phyloP scores from a whole-genome alignment of 1,140 invertebrate genomes.

The Coptotermes formosanus region DNA sequence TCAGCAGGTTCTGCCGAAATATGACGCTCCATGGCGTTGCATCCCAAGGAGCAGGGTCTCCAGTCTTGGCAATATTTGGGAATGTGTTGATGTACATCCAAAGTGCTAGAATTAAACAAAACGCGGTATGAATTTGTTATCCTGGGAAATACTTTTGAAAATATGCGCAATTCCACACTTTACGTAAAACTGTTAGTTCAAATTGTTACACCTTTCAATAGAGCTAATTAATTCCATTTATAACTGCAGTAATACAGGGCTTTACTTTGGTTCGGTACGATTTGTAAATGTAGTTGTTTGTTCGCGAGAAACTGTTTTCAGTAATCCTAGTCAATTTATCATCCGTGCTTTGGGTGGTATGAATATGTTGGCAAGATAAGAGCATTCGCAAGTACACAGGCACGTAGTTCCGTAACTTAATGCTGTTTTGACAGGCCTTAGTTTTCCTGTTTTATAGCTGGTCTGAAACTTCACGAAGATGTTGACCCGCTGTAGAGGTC shows the following conservation, averaged over 20 bases:
- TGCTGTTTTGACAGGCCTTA: not conserved
- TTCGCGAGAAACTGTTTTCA: not conserved
- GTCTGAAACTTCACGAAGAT: not conserved
- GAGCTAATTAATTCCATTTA: not conserved
- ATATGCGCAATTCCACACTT: too few relatives aligned
- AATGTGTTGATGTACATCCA: too few relatives aligned
- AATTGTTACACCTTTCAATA: too few relatives aligned
- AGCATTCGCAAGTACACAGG: not conserved
- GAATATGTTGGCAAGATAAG: not conserved
- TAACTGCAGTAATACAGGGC: not conserved
- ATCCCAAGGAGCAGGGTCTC: too few relatives aligned
- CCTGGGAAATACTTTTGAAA: too few relatives aligned
- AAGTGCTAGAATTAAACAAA: too few relatives aligned
- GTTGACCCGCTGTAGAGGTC: not conserved
- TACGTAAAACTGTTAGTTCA: too few relatives aligned
- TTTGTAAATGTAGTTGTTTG: not conserved
- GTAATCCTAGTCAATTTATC: conserved; percentile 1
- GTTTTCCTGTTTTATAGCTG: not conserved
- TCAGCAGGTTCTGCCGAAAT: too few relatives aligned
- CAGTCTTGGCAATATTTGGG: too few relatives aligned
- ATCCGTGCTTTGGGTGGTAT: not conserved
- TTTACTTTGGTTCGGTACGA: not conserved
- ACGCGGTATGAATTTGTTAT: too few relatives aligned
- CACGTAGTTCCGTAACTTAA: not conserved
- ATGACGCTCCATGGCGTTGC: too few relatives aligned